A percentile compares a stretch with the other conserved stretches of the same genome.
phyloP scores from a whole-genome alignment of 1,140 invertebrate genomes.

The Oryctes rhinoceros region DNA sequence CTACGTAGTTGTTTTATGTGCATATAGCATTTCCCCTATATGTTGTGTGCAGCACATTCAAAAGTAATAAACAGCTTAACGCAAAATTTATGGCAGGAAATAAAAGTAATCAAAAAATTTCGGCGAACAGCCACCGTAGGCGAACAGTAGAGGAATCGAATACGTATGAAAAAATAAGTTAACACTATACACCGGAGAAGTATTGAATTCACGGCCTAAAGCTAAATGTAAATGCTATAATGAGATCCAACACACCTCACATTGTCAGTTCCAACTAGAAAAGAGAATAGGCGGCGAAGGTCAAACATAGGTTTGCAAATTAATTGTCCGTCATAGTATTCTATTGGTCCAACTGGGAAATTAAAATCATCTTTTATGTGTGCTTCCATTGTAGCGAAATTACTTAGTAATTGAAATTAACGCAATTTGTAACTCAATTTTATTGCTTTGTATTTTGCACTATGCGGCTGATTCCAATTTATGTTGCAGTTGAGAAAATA shows the following conservation, averaged over 20 bases:
- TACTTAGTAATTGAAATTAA: slow-evolving; percentile 29
- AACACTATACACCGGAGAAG: slow-evolving; percentile 24
- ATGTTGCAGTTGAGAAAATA: not conserved
- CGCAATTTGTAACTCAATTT: slow-evolving; percentile 1
- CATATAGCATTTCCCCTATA: too few relatives aligned
- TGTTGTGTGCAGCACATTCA: too few relatives aligned
- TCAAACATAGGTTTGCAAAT: slow-evolving; percentile 41
- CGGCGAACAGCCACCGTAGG: not conserved
- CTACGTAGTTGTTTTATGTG: too few relatives aligned
- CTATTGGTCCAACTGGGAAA: slow-evolving; percentile 29
- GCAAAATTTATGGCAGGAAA: not conserved
- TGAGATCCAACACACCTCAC: slow-evolving; percentile 44
- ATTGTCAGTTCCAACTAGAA: slow-evolving; percentile 42
- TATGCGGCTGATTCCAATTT: not conserved
- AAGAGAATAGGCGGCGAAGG: slow-evolving; percentile 42
- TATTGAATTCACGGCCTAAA: slow-evolving; percentile 43
- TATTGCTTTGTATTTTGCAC: slow-evolving; percentile 9
- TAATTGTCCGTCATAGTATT: slow-evolving; percentile 36
- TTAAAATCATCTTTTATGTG: slow-evolving; percentile 38
- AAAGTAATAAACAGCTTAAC: too few relatives aligned
- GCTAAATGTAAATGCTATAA: slow-evolving; percentile 43
- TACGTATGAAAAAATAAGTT: not conserved
- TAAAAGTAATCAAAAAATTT: slow-evolving; percentile 10
- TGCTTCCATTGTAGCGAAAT: slow-evolving; percentile 25
- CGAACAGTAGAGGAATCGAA: not conserved